A percentile compares a stretch with the other conserved stretches of the same genome.
These are phyloP conservation scores for Drosophila rufa DNA, from an alignment of 1,140 invertebrate genomes.

Conservation along the genomic window DNA sequence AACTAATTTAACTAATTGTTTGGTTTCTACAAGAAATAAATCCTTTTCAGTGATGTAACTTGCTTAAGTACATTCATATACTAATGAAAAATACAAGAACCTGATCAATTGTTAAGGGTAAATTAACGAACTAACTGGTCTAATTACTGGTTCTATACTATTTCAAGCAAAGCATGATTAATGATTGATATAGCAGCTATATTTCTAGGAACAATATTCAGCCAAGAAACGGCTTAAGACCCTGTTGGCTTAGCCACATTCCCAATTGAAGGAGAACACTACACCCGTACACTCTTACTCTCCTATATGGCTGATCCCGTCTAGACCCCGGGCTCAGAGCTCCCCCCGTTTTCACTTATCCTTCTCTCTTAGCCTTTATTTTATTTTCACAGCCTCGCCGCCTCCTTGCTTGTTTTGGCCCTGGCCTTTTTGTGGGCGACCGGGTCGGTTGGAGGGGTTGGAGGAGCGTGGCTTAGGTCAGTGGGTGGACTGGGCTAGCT, in stretches of 20 bases:
- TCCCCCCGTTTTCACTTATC: constrained; percentile 65
- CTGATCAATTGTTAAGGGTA: too few species aligned
- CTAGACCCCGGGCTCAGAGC: constrained; percentile 1
- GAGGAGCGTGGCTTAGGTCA: constrained; percentile 66
- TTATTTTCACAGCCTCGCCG: constrained; percentile 77
- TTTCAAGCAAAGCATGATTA: too few species aligned
- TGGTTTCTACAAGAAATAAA: neutral
- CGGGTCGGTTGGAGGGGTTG: constrained; percentile 9
- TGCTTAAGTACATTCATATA: too few species aligned
- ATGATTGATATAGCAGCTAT: too few species aligned
- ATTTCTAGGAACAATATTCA: neutral
- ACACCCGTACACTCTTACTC: neutral
- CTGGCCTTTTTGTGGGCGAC: constrained; percentile 34
- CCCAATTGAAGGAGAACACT: neutral
- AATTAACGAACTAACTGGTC: too few species aligned
- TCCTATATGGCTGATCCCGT: constrained; percentile 23
- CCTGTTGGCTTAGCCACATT: neutral
- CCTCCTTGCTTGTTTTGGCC: constrained; percentile 46
- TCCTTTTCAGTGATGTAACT: too few species aligned
- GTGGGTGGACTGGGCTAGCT: constrained; percentile 14
- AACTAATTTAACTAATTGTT: neutral
- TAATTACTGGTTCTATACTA: too few species aligned
- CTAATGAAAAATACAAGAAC: too few species aligned
- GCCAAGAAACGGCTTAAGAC: neutral
- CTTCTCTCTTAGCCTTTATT: constrained; percentile 67